Percentiles rank a stretch among this genome's conserved stretches.
Evolutionary conservation across 2,888 invertebrate genomes (phyloP).

Genomic region (Neoscelio sp.): DNA sequence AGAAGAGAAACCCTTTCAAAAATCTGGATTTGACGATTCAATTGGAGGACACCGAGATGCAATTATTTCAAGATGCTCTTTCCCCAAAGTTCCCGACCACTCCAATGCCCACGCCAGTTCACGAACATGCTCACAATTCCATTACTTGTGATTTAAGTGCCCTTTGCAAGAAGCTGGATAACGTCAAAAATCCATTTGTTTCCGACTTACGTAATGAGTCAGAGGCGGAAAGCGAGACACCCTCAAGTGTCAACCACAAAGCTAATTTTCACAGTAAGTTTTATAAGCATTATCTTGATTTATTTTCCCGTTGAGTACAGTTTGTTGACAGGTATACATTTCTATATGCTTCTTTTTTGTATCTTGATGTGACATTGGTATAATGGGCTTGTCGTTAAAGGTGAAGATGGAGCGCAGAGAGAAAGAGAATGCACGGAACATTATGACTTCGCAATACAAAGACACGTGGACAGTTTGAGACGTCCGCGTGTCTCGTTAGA

Average conservation of each 20-base stretch:
- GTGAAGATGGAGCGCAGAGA: conserved; percentile 75
- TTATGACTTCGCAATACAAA: conserved; percentile 81
- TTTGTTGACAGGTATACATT: too few relatives aligned
- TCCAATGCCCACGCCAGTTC: conserved; percentile 54
- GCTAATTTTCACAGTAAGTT: conserved; percentile 18
- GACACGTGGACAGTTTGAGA: conserved; percentile 85
- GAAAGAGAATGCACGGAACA: conserved; percentile 82
- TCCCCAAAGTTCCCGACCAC: conserved; percentile 29
- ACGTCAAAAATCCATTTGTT: conserved; percentile 50
- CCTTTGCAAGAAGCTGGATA: conserved; percentile 43
- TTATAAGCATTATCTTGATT: too few relatives aligned
- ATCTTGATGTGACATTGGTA: not conserved
- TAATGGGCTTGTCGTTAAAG: conserved; percentile 57
- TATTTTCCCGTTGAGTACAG: too few relatives aligned
- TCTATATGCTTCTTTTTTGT: too few relatives aligned
- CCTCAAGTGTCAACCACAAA: conserved; percentile 12
- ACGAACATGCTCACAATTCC: conserved; percentile 16
- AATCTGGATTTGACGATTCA: conserved; percentile 12
- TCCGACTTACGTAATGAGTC: conserved; percentile 6
- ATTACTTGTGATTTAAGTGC: conserved; percentile 29
- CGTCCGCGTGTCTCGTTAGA: conserved; percentile 58
- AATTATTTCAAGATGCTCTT: conserved; percentile 1
- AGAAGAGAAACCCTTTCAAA: conserved; percentile 41
- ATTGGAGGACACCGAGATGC: not conserved
- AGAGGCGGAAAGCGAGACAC: conserved; percentile 14